Conservation (phyloP, 1,140 invertebrate species). For the Hyposmocoma kahamanoa region DNA sequence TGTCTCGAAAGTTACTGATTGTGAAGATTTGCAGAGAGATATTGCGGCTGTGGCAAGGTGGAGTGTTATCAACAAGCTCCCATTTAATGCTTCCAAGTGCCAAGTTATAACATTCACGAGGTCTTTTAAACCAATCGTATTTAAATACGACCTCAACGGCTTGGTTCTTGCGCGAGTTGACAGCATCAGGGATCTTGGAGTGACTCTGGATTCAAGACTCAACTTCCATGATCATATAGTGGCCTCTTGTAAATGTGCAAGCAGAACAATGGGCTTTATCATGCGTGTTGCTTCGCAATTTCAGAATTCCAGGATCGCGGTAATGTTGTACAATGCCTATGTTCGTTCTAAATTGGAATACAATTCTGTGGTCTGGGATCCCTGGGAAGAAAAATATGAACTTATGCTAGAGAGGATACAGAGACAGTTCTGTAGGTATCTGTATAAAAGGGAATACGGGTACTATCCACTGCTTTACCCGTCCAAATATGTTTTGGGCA, state of each 20-base stretch:
- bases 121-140: background rate
- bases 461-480: background rate
- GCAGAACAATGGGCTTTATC: background rate
- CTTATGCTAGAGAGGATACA: background rate
- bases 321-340: background rate
- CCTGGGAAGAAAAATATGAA: background rate
- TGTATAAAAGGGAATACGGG: background rate
- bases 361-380: background rate
- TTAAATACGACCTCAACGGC: background rate
- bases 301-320: background rate
- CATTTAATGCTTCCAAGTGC: background rate
- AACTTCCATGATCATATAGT: background rate
- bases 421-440: background rate
- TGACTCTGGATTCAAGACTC: background rate
- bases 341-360: background rate
- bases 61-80: background rate
- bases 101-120: background rate
- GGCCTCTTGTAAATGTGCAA: background rate
- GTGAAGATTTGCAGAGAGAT: background rate
- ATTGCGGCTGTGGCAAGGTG: background rate
- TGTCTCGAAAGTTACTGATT: background rate
- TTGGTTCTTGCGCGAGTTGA: background rate
- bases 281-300: background rate
- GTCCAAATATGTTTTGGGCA: background rate
- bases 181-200: background rate